A percentile compares a stretch with the other conserved stretches of the same genome.
Conservation (phyloP, 2,797 vertebrate species). For the Gallinago stenura region DNA sequence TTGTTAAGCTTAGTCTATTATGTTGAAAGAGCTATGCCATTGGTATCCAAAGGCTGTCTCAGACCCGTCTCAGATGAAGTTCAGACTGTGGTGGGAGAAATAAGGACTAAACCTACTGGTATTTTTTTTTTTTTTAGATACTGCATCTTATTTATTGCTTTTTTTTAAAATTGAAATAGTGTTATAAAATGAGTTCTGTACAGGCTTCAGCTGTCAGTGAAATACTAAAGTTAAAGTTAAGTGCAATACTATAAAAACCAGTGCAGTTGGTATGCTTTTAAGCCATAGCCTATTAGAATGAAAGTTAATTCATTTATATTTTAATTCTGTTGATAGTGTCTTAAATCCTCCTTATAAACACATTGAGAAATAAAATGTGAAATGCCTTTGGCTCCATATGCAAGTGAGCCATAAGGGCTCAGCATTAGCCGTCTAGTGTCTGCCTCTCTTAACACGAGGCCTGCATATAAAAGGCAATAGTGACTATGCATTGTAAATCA, state of each 20-base stretch:
- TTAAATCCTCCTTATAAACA: neutral
- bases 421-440: neutral
- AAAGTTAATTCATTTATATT: neutral
- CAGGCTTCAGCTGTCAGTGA: neutral
- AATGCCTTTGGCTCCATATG: neutral
- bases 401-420: neutral
- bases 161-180: neutral
- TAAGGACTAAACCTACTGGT: neutral
- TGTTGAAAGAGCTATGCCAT: neutral
- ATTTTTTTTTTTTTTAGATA: neutral
- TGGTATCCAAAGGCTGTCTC: neutral
- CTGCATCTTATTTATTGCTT: conserved; percentile 21
- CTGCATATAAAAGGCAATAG: neutral
- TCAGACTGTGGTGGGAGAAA: neutral
- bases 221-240: neutral
- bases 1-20: neutral
- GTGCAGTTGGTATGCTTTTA: neutral
- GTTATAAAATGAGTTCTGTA: neutral
- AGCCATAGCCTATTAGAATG: neutral
- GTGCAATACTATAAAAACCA: conserved; percentile 32
- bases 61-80: neutral
- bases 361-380: neutral
- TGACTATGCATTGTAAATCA: neutral
- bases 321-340: neutral
- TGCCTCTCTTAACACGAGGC: neutral